Conservation (phyloP, 2,797 vertebrate genomes). For the Paramormyrops hopkinsi region DNA sequence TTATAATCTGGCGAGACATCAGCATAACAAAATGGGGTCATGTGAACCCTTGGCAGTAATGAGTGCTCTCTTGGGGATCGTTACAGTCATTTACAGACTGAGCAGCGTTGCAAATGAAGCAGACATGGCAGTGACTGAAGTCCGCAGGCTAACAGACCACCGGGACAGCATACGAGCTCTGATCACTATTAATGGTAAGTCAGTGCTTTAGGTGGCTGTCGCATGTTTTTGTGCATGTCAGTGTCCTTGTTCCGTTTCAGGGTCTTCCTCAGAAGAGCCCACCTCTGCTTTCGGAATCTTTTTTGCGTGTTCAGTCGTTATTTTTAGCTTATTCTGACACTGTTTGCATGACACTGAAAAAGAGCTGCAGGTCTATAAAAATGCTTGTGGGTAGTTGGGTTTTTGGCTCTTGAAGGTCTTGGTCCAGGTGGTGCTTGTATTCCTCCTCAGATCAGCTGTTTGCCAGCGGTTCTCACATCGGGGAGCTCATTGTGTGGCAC, state of each 20-base stretch:
- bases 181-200: conserved; percentile 75
- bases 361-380: background rate
- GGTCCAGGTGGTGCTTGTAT: background rate
- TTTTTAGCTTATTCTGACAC: background rate
- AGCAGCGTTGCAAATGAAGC: conserved; percentile 49
- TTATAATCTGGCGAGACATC: background rate
- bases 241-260: background rate
- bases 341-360: background rate
- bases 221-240: background rate
- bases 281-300: background rate
- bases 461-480: conserved; percentile 80
- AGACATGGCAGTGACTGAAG: conserved; percentile 57
- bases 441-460: conserved; percentile 68
- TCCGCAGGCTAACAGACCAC: conserved; percentile 76
- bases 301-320: background rate
- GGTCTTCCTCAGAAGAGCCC: background rate
- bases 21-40: background rate
- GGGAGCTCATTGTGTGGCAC: conserved; percentile 90
- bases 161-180: conserved; percentile 85
- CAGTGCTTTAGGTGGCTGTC: background rate
- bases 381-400: background rate
- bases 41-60: background rate
- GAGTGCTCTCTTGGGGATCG: background rate
- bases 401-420: background rate
- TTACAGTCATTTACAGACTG: conserved; percentile 82